A percentile compares a stretch with the other conserved stretches of the same genome.
These are phyloP conservation scores for Morpho achilles DNA, from an alignment of 2,888 invertebrate genomes.

Conservation along the genomic window DNA sequence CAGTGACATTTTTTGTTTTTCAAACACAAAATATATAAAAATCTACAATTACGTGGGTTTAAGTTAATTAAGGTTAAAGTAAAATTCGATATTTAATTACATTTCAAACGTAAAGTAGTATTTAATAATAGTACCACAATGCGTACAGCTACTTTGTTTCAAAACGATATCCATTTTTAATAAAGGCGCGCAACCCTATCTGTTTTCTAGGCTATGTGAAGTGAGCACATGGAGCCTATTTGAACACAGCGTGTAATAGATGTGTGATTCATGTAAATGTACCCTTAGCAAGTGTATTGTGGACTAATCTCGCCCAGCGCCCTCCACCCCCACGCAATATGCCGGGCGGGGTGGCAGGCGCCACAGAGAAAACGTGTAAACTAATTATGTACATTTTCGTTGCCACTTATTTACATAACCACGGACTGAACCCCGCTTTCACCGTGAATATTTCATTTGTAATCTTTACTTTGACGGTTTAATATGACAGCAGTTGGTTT, in stretches of 20 bases:
- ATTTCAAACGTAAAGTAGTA: not conserved
- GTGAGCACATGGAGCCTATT: constrained; percentile 64
- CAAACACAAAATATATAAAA: not conserved
- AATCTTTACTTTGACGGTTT: constrained; percentile 77
- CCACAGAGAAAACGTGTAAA: constrained; percentile 74
- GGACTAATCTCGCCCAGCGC: constrained; percentile 55
- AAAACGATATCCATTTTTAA: constrained; percentile 39
- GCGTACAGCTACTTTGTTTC: constrained; percentile 3
- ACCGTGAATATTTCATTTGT: constrained; percentile 79
- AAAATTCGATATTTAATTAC: constrained; percentile 11
- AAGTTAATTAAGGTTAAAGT: not conserved
- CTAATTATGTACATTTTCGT: constrained; percentile 79
- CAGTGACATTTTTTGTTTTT: too few species aligned
- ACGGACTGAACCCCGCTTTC: constrained; percentile 73
- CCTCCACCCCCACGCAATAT: constrained; percentile 48
- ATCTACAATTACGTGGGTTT: not conserved
- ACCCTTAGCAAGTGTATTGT: constrained; percentile 72
- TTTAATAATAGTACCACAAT: constrained; percentile 1
- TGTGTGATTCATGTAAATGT: constrained; percentile 75
- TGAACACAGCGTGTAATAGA: constrained; percentile 64
- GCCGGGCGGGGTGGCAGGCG: constrained; percentile 53
- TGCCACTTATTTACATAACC: constrained; percentile 79
- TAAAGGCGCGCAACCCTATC: constrained; percentile 54
- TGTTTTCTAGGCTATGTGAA: constrained; percentile 64
- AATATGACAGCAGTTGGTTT: constrained; percentile 78